Evolutionary conservation across 2,888 invertebrate species (phyloP), one percentile per base, ranked within the genome.

Genomic region (Onthophagus sagittarius): DNA sequence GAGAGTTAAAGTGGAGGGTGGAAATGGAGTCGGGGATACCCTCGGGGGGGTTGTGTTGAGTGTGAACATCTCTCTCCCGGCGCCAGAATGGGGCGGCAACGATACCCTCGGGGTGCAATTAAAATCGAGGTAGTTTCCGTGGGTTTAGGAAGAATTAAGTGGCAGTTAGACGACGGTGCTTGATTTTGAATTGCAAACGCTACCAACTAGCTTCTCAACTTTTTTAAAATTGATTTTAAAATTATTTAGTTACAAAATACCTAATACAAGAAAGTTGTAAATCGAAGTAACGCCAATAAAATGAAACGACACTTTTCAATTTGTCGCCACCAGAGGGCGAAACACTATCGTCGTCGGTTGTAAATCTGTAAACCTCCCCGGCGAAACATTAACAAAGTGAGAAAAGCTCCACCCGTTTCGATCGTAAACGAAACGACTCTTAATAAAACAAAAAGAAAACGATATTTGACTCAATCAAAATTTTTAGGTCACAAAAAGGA

Each of bases 31-130:
- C 39, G 9, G 23, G 23, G 23, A 23, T 23, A 23, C 23, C 23
- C 23, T 23, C 11, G 11, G 11, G 11, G 39, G 39, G 23, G 67
- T 63, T 23, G 67, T 23, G 67, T 53, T 23, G 70, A 62, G 70
- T 70, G 70, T 70, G 67, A 67, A 67, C 67, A 67, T 67, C 67
- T 31, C 70, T 39, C 39, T 15, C 33, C 70, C 39, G 39, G 39
- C 39, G 39, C 62, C 70, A 33, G 39, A 70, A 53, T 39, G 33
- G 71, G 74, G 71, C n/a, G 32, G 74, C 71, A 77, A 80, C 81
- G 80, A 81, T 81, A 81, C 82, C 83, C 83, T 81, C 80, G 82
- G 82, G 83, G 82, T 80, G 82, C 83, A 83, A 83, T 83, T 83
- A 82, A 80, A 80, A 53, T 53, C 39, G 39, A 53, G 39, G 39